These are phyloP conservation scores for Dasyornis broadbenti DNA, from an alignment of 2,113 vertebrate species.

Conservation along the genomic window DNA sequence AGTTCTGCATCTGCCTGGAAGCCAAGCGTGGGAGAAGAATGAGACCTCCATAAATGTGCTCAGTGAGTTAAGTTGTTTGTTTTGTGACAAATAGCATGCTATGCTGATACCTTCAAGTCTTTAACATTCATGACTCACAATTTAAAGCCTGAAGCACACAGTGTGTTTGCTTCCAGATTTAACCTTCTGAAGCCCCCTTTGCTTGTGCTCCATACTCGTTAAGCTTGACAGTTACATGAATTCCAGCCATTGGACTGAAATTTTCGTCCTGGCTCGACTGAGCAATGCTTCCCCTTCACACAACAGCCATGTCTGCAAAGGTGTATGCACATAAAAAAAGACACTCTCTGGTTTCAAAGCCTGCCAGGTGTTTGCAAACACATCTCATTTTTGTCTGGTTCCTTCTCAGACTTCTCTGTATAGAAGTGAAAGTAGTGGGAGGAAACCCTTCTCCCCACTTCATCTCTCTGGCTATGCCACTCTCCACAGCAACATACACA, in stretches of 20 bases:
- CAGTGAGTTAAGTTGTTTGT: conserved; percentile 15
- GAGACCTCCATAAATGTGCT: background rate
- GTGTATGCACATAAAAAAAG: background rate
- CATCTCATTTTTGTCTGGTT: background rate
- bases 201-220: background rate
- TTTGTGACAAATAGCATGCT: conserved; percentile 13
- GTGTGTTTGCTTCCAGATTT: background rate
- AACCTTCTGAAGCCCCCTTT: background rate
- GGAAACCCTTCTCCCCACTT: background rate
- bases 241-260: conserved; percentile 4
- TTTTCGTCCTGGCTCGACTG: background rate
- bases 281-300: background rate
- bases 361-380: background rate
- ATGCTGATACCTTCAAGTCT: conserved; percentile 13
- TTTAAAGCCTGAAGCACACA: background rate
- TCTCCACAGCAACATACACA: background rate
- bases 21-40: background rate
- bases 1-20: background rate
- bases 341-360: background rate
- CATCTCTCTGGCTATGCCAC: background rate
- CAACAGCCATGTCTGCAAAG: background rate
- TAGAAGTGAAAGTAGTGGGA: background rate
- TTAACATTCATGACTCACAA: conserved; percentile 23
- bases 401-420: background rate
- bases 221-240: conserved; percentile 1